These are phyloP conservation scores for Calephelis virginiensis DNA, from an alignment of 1,140 invertebrate species.

Conservation along the genomic window DNA sequence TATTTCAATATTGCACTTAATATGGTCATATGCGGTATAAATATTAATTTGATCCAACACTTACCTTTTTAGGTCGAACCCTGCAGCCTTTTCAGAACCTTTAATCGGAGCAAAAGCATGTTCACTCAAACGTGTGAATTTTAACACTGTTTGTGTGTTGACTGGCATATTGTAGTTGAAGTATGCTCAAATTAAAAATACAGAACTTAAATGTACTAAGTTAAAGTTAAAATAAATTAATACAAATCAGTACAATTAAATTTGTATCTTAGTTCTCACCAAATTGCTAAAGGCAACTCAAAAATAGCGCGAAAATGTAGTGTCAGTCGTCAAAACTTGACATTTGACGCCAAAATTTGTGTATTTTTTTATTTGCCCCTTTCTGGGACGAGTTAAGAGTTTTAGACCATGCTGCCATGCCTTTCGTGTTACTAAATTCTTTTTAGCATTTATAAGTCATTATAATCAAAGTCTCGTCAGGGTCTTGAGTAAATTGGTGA, in stretches of 20 bases:
- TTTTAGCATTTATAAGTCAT: too few relatives aligned
- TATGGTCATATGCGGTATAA: background rate
- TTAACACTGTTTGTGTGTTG: constrained; percentile 76
- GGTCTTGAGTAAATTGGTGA: too few relatives aligned
- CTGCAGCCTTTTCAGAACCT: constrained; percentile 92
- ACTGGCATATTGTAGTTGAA: constrained; percentile 60
- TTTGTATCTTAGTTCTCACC: background rate
- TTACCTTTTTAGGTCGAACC: constrained; percentile 93
- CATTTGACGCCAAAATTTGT: too few relatives aligned
- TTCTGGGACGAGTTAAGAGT: too few relatives aligned
- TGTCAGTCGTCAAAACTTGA: background rate
- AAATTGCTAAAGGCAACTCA: background rate
- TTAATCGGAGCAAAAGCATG: constrained; percentile 89
- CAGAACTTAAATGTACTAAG: background rate
- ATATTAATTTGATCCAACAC: background rate
- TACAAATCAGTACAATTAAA: background rate
- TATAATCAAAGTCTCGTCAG: too few relatives aligned
- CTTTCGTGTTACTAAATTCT: too few relatives aligned
- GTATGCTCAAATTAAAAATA: background rate
- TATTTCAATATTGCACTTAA: too few relatives aligned
- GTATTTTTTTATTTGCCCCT: too few relatives aligned
- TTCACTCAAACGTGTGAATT: constrained; percentile 87
- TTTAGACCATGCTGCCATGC: too few relatives aligned
- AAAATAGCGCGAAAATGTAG: constrained; percentile 10
- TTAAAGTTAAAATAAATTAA: background rate